A percentile compares a stretch with the other conserved stretches of the same genome.
Evolutionary conservation across 2,888 invertebrate genomes (phyloP).

Genomic region (Isotomurus palustris): DNA sequence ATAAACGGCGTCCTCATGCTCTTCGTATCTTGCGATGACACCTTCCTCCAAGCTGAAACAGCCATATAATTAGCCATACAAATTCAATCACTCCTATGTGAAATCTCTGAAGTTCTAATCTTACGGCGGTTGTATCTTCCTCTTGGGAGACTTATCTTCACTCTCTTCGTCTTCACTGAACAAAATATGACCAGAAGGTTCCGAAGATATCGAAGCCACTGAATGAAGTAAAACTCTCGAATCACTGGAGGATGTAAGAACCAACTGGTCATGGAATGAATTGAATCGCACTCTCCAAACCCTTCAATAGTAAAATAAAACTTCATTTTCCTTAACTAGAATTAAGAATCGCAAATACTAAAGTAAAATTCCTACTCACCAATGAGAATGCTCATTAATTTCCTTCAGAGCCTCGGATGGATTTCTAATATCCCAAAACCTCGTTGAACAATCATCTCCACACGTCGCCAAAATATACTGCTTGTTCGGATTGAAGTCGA

Average conservation of each 20-base stretch:
- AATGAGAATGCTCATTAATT: constrained; percentile 79
- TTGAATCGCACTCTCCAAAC: constrained; percentile 94
- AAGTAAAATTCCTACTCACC: constrained; percentile 54
- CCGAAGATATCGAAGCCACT: constrained; percentile 80
- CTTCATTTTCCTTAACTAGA: not conserved
- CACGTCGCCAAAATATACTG: constrained; percentile 90
- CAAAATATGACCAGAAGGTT: constrained; percentile 61
- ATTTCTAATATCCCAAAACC: constrained; percentile 94
- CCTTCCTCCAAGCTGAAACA: constrained; percentile 69
- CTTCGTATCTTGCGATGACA: constrained; percentile 84
- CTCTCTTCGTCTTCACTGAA: constrained; percentile 52
- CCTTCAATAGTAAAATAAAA: too few relatives aligned
- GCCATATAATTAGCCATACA: too few relatives aligned
- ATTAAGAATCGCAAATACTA: not conserved
- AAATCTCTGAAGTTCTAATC: too few relatives aligned
- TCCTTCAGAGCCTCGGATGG: constrained; percentile 71
- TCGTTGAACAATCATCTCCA: constrained; percentile 91
- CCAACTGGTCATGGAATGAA: constrained; percentile 91
- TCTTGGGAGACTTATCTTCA: too few relatives aligned
- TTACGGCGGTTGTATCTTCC: too few relatives aligned
- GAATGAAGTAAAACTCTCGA: constrained; percentile 84
- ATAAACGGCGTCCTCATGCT: constrained; percentile 97
- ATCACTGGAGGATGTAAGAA: constrained; percentile 91
- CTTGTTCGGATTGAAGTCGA: constrained; percentile 97
- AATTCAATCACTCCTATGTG: too few relatives aligned